Conservation (phyloP, 2,113 vertebrate species). For the Odocoileus hemionus region DNA sequence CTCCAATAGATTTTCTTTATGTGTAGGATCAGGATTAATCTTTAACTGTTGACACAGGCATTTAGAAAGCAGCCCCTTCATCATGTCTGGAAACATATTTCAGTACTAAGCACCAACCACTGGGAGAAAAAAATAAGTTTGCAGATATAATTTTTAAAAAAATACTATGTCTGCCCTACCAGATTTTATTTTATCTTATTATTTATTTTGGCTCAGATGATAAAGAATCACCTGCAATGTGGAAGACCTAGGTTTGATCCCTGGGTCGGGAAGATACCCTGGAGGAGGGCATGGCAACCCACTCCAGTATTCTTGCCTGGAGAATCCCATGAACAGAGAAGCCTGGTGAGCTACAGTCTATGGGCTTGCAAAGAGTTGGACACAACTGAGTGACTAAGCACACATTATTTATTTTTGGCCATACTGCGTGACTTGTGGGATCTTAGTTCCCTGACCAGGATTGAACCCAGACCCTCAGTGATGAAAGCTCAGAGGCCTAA, state of each 20-base stretch:
- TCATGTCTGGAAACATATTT: constrained; percentile 22
- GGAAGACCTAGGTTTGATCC: neutral
- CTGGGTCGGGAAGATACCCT: neutral
- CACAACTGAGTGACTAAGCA: neutral
- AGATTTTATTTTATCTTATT: neutral
- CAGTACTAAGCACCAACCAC: neutral
- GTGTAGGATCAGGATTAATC: constrained; percentile 14
- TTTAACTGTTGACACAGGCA: constrained; percentile 35
- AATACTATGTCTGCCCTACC: neutral
- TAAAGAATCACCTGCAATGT: neutral
- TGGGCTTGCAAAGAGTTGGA: neutral
- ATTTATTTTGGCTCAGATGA: neutral
- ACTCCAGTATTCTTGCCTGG: neutral
- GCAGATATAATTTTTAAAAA: neutral
- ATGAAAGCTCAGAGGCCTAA: neutral
- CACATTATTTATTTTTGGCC: neutral
- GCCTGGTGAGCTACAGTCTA: neutral
- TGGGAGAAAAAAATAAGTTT: neutral
- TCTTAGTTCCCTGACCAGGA: neutral
- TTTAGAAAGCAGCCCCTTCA: constrained; percentile 25
- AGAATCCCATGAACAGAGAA: neutral
- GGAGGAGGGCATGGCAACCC: neutral
- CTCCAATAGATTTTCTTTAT: neutral
- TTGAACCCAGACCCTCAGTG: neutral
- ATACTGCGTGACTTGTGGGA: neutral